Conservation (phyloP, 2,888 invertebrate genomes). For the Plagodis pulveraria region DNA sequence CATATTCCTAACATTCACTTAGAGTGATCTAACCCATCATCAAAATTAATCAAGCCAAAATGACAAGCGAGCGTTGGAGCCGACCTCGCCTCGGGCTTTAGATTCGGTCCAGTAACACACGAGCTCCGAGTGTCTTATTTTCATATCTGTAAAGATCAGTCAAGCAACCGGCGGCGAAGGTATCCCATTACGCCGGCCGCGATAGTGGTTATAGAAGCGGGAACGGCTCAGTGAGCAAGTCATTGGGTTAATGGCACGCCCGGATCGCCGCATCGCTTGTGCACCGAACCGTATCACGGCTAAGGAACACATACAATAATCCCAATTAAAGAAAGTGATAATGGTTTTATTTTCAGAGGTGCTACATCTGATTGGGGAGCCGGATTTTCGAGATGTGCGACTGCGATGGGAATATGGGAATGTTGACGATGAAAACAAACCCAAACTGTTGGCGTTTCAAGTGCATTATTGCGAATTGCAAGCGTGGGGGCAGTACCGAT, state of each 20-base stretch:
- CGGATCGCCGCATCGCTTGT: constrained; percentile 59
- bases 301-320: constrained; percentile 32
- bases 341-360: constrained; percentile 76
- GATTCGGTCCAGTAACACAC: constrained; percentile 29
- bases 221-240: constrained; percentile 73
- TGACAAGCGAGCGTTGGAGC: constrained; percentile 21
- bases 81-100: constrained; percentile 25
- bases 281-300: constrained; percentile 50
- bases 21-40: constrained; percentile 20
- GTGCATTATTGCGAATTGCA: constrained; percentile 92
- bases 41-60: constrained; percentile 28
- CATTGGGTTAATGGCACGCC: constrained; percentile 77
- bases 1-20: constrained; percentile 17
- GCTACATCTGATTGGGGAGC: constrained; percentile 86
- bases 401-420: constrained; percentile 87
- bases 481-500: constrained; percentile 91
- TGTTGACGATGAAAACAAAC: constrained; percentile 60
- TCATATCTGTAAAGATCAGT: constrained; percentile 27
- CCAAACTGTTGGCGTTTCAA: constrained; percentile 86
- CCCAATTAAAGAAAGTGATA: constrained; percentile 23
- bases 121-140: constrained; percentile 28
- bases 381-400: constrained; percentile 87
- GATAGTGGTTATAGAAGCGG: constrained; percentile 42
- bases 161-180: constrained; percentile 40
- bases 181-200: constrained; percentile 22